Conservation (phyloP, 2,888 invertebrate genomes). For the Melanargia galathea region DNA sequence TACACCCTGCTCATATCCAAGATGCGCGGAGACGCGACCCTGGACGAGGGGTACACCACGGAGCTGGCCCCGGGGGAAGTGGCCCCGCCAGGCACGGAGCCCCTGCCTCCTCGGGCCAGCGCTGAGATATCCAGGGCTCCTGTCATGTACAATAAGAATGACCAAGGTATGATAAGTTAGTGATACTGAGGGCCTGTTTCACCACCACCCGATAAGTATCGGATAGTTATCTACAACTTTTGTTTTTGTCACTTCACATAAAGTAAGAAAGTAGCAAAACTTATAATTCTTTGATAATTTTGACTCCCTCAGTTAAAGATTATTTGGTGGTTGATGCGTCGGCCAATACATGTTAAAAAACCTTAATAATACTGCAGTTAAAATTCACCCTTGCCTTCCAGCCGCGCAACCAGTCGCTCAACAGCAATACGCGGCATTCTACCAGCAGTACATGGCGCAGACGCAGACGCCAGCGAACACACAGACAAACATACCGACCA, state of each 20-base stretch:
- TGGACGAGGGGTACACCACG: constrained; percentile 47
- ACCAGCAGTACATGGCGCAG: constrained; percentile 51
- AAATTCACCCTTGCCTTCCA: constrained; percentile 2
- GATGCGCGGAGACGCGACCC: constrained; percentile 84
- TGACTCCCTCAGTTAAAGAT: too few species aligned
- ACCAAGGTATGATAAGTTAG: constrained; percentile 17
- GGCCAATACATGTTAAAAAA: too few species aligned
- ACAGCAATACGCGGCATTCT: constrained; percentile 57
- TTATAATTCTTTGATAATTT: too few species aligned
- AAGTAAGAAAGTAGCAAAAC: too few species aligned
- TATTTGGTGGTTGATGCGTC: too few species aligned
- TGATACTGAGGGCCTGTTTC: neutral
- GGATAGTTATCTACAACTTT: too few species aligned
- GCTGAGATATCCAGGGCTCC: constrained; percentile 55
- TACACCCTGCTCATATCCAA: constrained; percentile 94
- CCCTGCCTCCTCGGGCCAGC: constrained; percentile 49
- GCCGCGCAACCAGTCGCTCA: constrained; percentile 27
- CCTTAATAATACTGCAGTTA: neutral
- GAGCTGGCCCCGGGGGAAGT: constrained; percentile 63
- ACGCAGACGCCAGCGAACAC: constrained; percentile 33
- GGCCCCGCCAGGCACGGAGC: constrained; percentile 71
- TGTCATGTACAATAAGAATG: constrained; percentile 61
- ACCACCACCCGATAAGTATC: too few species aligned
- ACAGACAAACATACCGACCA: neutral
- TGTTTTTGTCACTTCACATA: too few species aligned